Conservation (phyloP, 2,113 vertebrate genomes). For the Bettongia penicillata region DNA sequence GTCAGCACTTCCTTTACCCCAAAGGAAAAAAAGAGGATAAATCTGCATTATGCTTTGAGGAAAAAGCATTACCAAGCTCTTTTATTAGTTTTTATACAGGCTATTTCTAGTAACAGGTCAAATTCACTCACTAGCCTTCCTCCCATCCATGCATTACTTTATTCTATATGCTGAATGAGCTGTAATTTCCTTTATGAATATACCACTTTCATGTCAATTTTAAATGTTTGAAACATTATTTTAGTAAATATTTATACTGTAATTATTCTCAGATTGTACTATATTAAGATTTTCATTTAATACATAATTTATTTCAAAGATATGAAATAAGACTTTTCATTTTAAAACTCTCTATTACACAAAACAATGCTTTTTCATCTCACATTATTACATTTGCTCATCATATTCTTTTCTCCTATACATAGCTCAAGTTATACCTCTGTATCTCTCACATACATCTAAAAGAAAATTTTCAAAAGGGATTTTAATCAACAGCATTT, state of each 20-base stretch:
- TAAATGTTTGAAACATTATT: conserved; percentile 29
- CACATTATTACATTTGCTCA: background rate
- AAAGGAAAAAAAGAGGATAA: conserved; percentile 62
- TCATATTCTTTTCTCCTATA: background rate
- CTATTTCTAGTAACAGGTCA: conserved; percentile 76
- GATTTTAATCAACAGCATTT: background rate
- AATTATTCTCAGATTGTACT: background rate
- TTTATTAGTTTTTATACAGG: conserved; percentile 65
- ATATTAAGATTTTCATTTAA: conserved; percentile 21
- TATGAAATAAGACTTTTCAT: background rate
- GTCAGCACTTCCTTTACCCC: conserved; percentile 71
- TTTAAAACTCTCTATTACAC: conserved; percentile 2
- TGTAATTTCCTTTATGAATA: conserved; percentile 28
- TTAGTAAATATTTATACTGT: background rate
- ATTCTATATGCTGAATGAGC: conserved; percentile 46
- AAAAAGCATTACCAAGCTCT: conserved; percentile 64
- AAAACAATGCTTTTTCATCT: background rate
- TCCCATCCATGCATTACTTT: conserved; percentile 18
- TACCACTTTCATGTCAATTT: background rate
- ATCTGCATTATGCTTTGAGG: conserved; percentile 70
- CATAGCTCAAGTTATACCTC: background rate
- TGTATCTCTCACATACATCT: background rate
- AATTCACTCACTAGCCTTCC: conserved; percentile 69
- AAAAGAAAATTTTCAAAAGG: background rate
- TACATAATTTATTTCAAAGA: background rate